Base-by-base conservation (phyloP, 2,888 invertebrate genomes). In the Epinotia nisella region DNA sequence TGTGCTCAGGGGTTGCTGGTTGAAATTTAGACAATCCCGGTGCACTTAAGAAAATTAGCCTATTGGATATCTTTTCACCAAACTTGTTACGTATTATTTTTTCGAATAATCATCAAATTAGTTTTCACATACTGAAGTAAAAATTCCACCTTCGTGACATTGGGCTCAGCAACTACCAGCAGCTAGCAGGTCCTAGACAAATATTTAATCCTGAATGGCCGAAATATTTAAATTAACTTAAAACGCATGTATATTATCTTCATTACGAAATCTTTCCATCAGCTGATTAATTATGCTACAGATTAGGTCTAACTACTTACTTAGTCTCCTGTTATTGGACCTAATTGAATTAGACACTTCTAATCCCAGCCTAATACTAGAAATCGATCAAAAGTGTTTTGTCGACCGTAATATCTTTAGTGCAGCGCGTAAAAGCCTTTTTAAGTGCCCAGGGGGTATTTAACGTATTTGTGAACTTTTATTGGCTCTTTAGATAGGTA, bases 381-480 rank as follows among this genome's bases (percentile, higher is more conserved):
- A 24, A 56, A 56, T 29, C 15, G 24, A 29, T 56, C 24, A 56
- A 24, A 15, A 24, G 15, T 56, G 56, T 56, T 56, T 56, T 17
- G 51, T 17, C 17, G 17, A n/a, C 1, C 51, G 51, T 51, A n/a
- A n/a, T n/a, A 51, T 45, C 15, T 45, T 45, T 13, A 56, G 15
- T 29, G 29, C 55, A 21, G 55, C 21, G 15, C 49, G 13, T 49
- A 5, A 49, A 49, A 49, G n/a, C 45, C 13, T 15, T 58, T 68
- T 35, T 21, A 68, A 35, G 51, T 35, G 51, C 59, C 35, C 59
- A n/a, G 35, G n/a, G 59, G 51, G 68, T 59, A 49, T 59, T 51
- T 59, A 67, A 35, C 58, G n/a, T 17, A 19, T 39, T 19, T 21
- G 59, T 11, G 51, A 35, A 21, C 17, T 15, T 29, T n/a, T 58